phyloP scores from a whole-genome alignment of 2,113 vertebrate genomes.

The Cricetomys ansorgei region DNA sequence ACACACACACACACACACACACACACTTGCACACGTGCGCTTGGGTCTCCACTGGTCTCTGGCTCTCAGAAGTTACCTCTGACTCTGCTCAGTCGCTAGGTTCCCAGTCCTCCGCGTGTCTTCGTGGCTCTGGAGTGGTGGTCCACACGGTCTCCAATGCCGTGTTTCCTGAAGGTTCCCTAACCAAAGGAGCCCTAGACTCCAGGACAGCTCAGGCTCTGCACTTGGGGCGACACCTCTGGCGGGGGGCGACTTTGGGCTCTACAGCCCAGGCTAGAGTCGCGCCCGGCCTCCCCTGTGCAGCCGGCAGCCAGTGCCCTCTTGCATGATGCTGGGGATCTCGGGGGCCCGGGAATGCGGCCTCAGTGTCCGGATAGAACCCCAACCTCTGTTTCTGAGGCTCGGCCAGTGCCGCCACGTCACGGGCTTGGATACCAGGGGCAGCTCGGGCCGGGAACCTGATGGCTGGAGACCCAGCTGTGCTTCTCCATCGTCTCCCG shows the following conservation, averaged over 20 bases:
- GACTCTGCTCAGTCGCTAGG: not conserved
- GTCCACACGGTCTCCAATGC: constrained; percentile 1
- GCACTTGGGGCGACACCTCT: not conserved
- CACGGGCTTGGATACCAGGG: constrained; percentile 29
- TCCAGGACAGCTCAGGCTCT: not conserved
- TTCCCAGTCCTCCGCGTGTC: not conserved
- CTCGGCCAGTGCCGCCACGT: constrained; percentile 50
- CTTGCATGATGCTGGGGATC: constrained; percentile 79
- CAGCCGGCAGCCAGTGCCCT: not conserved
- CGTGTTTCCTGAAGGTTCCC: not conserved
- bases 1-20: not conserved
- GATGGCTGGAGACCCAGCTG: not conserved
- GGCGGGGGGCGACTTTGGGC: not conserved
- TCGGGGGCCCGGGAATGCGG: not conserved
- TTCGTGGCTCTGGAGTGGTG: not conserved
- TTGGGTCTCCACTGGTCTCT: not conserved
- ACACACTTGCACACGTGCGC: not conserved
- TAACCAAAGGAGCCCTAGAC: not conserved
- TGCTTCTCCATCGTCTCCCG: constrained; percentile 16
- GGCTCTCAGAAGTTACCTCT: constrained; percentile 69
- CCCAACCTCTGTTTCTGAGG: constrained; percentile 55
- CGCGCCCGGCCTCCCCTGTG: not conserved
- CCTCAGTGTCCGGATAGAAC: not conserved
- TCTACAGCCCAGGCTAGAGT: not conserved
- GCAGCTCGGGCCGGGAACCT: not conserved